Conservation (phyloP, 2,113 vertebrate species). For the Amphiprion percula region DNA sequence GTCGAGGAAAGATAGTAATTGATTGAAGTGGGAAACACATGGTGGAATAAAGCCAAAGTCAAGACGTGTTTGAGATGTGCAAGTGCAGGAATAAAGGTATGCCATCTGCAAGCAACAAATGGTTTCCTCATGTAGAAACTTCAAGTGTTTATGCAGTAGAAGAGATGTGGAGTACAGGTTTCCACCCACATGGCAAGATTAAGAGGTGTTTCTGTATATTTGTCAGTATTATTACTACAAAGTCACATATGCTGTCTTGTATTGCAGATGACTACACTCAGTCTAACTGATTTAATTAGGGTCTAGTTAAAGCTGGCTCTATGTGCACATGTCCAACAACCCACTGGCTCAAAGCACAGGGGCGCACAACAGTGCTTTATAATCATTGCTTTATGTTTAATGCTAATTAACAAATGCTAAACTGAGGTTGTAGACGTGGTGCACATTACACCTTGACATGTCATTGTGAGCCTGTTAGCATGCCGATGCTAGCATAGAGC, state of each 20-base stretch:
- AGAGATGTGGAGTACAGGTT: background rate
- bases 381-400: too few species aligned
- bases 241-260: background rate
- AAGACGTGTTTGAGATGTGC: background rate
- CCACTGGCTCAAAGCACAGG: too few species aligned
- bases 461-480: too few species aligned
- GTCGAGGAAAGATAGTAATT: background rate
- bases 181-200: background rate
- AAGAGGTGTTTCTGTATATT: conserved; percentile 3
- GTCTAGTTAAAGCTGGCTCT: too few species aligned
- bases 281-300: too few species aligned
- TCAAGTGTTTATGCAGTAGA: conserved; percentile 9
- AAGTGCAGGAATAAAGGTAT: background rate
- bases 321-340: too few species aligned
- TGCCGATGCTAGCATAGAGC: too few species aligned
- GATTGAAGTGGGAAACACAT: conserved; percentile 1
- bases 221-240: background rate
- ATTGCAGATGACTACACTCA: too few species aligned
- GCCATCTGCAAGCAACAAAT: background rate
- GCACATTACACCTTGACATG: too few species aligned
- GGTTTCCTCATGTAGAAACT: background rate
- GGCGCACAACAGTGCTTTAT: too few species aligned
- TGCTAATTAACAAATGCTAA: too few species aligned
- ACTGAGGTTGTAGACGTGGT: too few species aligned
- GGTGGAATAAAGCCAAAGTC: background rate